These are phyloP conservation scores for Antechinus flavipes DNA, from an alignment of 2,113 vertebrate genomes.

Conservation along the genomic window DNA sequence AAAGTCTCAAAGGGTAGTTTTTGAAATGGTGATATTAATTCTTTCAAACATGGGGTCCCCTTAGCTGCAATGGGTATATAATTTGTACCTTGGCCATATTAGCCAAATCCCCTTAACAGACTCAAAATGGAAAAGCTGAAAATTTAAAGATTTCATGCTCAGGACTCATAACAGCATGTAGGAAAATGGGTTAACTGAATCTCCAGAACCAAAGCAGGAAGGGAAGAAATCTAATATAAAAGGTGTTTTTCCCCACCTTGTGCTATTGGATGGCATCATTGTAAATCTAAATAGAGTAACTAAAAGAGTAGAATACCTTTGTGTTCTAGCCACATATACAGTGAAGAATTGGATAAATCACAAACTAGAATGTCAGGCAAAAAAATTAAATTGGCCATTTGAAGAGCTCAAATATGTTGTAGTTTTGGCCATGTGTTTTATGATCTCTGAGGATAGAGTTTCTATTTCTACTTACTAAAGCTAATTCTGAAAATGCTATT, in stretches of 20 bases:
- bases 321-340: conserved; percentile 19
- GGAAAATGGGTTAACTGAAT: conserved; percentile 57
- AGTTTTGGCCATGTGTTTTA: conserved; percentile 56
- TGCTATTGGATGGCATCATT: conserved; percentile 28
- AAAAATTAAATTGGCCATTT: conserved; percentile 21
- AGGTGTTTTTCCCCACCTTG: rapidly evolving
- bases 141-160: conserved; percentile 45
- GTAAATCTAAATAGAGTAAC: background rate
- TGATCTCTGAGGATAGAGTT: conserved; percentile 62
- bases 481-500: conserved; percentile 55
- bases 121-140: background rate
- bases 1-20: conserved; percentile 42
- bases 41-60: conserved; percentile 68
- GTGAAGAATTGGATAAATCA: conserved; percentile 32
- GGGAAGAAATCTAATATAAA: conserved; percentile 39
- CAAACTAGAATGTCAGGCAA: background rate
- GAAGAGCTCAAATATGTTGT: conserved; percentile 56
- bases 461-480: background rate
- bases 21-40: conserved; percentile 65
- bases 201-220: conserved; percentile 75
- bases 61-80: conserved; percentile 59
- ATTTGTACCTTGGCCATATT: conserved; percentile 44
- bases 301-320: background rate
- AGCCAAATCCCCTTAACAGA: conserved; percentile 63
- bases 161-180: conserved; percentile 42